Conservation (phyloP, 2,113 vertebrate genomes). For the Nansenia antarctica region DNA sequence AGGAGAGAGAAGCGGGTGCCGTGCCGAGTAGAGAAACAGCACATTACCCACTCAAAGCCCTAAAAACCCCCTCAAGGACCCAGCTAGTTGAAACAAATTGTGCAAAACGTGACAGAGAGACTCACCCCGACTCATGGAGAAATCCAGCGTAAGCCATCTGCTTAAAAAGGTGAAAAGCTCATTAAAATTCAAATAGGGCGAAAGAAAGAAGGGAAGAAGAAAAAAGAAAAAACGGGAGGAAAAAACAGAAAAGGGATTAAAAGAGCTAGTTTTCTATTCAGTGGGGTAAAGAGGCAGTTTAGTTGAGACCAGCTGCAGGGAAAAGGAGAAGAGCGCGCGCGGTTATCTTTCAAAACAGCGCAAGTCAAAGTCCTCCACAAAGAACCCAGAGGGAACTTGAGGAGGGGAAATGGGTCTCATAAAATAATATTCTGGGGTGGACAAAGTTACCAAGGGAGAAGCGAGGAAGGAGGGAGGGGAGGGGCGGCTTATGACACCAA, state of each 20-base stretch:
- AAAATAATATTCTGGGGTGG: constrained; percentile 52
- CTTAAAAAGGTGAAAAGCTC: constrained; percentile 78
- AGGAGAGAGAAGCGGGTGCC: background rate
- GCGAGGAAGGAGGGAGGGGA: constrained; percentile 5
- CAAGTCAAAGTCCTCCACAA: constrained; percentile 41
- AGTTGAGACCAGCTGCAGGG: constrained; percentile 53
- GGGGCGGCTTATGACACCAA: constrained; percentile 37
- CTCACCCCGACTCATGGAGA: constrained; percentile 63
- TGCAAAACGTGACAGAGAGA: constrained; percentile 71
- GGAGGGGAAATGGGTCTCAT: constrained; percentile 48
- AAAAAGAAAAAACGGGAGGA: constrained; percentile 24
- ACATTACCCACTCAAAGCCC: constrained; percentile 56
- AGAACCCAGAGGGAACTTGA: constrained; percentile 41
- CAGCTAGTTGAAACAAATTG: constrained; percentile 72
- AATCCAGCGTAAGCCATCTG: constrained; percentile 72
- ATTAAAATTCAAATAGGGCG: constrained; percentile 75
- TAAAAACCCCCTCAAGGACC: constrained; percentile 70
- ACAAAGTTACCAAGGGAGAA: constrained; percentile 35
- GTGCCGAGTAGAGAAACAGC: constrained; percentile 47
- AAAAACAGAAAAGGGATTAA: constrained; percentile 57
- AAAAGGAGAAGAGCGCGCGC: constrained; percentile 31
- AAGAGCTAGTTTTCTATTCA: constrained; percentile 55
- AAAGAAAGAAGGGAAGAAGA: too few relatives aligned
- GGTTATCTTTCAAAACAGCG: constrained; percentile 63
- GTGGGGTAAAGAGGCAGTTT: constrained; percentile 61